Evolutionary conservation across 2,888 invertebrate species (phyloP).

Genomic region (Cryptops parisi): DNA sequence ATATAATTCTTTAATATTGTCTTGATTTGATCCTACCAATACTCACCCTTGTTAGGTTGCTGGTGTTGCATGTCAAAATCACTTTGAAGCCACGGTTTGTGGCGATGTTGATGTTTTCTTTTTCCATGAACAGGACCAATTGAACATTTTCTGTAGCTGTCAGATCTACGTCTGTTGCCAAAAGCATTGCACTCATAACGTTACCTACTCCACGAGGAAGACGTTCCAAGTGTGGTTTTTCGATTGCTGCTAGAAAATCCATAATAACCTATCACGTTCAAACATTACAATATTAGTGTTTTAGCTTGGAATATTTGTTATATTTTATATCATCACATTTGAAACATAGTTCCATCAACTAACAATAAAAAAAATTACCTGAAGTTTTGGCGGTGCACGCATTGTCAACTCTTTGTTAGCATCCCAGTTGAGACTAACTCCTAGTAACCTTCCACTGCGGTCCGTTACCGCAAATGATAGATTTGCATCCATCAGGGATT

Average conservation of each 20-base stretch:
- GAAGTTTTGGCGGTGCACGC: not conserved
- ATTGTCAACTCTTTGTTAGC: not conserved
- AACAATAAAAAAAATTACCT: not conserved
- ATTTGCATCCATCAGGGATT: slow-evolving; percentile 48
- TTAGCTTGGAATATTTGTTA: no score
- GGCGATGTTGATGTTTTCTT: slow-evolving; percentile 52
- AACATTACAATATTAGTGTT: no score
- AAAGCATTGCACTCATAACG: slow-evolving; percentile 72
- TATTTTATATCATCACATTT: no score
- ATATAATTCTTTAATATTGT: no score
- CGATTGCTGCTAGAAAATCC: slow-evolving; percentile 36
- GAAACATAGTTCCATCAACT: not conserved
- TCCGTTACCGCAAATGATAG: slow-evolving; percentile 31
- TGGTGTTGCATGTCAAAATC: slow-evolving; percentile 75
- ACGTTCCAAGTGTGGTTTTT: slow-evolving; percentile 50
- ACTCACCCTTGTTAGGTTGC: slow-evolving; percentile 66
- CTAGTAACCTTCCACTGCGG: not conserved
- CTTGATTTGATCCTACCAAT: no score
- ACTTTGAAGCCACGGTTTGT: slow-evolving; percentile 49
- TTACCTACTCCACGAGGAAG: slow-evolving; percentile 47
- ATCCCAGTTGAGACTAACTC: not conserved
- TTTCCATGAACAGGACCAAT: slow-evolving; percentile 62
- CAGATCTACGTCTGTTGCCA: slow-evolving; percentile 56
- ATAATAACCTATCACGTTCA: not conserved
- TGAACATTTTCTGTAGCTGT: slow-evolving; percentile 58